Conservation (phyloP, 1,140 invertebrate genomes). For the Marisa cornuarietis region DNA sequence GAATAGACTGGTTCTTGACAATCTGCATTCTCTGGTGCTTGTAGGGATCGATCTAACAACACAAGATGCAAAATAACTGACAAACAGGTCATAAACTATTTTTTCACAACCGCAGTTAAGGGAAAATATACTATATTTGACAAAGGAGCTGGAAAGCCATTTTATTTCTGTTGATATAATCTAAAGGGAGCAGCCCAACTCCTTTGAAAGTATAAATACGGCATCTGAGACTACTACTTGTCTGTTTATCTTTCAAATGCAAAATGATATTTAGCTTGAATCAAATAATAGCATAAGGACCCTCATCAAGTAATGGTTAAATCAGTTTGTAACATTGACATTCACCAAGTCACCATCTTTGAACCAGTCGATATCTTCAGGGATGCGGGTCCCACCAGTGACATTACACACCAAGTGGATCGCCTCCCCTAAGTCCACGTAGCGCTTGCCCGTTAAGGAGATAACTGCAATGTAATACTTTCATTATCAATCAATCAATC, state of each 20-base stretch:
- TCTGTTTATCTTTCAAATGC: too few relatives aligned
- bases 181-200: too few relatives aligned
- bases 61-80: neutral
- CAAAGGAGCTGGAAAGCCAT: neutral
- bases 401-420: conserved; percentile 55
- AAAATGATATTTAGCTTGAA: too few relatives aligned
- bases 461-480: conserved; percentile 41
- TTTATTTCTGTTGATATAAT: neutral
- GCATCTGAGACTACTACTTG: too few relatives aligned
- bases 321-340: neutral
- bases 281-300: too few relatives aligned
- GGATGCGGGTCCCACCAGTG: conserved; percentile 48
- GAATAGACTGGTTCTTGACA: conserved; percentile 37
- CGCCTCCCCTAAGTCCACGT: conserved; percentile 46
- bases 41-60: conserved; percentile 45
- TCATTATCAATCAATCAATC: neutral
- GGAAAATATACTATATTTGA: neutral
- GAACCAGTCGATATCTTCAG: conserved; percentile 60
- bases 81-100: too few relatives aligned
- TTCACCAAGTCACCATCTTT: conserved; percentile 52
- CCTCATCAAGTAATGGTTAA: too few relatives aligned
- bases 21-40: conserved; percentile 43
- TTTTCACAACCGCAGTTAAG: too few relatives aligned
- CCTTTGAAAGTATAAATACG: too few relatives aligned
- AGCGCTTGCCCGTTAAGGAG: conserved; percentile 46